Conservation (phyloP, 1,140 invertebrate genomes). For the Proctacanthus coquilletti region DNA sequence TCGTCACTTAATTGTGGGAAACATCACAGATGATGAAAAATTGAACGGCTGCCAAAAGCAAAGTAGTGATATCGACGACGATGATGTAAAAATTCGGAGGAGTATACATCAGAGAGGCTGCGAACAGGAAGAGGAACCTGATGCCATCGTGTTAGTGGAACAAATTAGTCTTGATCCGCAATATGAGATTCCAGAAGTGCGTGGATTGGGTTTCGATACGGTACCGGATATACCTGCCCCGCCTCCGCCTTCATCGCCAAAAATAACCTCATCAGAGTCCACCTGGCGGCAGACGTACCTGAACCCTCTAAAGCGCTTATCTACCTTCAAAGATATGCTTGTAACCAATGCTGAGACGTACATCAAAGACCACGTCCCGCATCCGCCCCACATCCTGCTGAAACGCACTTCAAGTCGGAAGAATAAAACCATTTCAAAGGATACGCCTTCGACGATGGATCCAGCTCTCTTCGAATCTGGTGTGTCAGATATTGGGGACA, state of each 20-base stretch:
- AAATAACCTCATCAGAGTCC: slow-evolving; percentile 9
- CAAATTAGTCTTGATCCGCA: not conserved
- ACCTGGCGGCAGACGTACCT: slow-evolving; percentile 11
- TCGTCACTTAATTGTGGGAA: too few relatives aligned
- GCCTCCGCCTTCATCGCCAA: slow-evolving; percentile 11
- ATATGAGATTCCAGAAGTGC: not conserved
- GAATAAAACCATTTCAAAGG: slow-evolving; percentile 10
- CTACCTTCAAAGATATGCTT: slow-evolving; percentile 26
- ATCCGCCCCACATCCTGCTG: slow-evolving; percentile 15
- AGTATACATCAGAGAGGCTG: not conserved
- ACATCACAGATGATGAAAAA: slow-evolving; percentile 24
- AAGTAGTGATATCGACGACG: not conserved
- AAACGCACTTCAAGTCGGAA: slow-evolving; percentile 6
- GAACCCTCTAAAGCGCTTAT: slow-evolving; percentile 17
- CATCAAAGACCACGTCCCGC: slow-evolving; percentile 23
- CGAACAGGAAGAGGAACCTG: not conserved
- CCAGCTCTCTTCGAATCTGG: slow-evolving; percentile 16
- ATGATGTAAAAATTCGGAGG: not conserved
- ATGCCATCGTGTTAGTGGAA: slow-evolving; percentile 8
- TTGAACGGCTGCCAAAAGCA: not conserved
- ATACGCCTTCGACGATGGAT: slow-evolving; percentile 15
- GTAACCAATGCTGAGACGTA: slow-evolving; percentile 25
- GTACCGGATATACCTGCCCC: slow-evolving; percentile 20
- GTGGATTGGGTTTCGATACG: slow-evolving; percentile 8
- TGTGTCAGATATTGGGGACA: too few relatives aligned